phyloP scores from a whole-genome alignment of 2,797 vertebrate species.

The Eremophila alpestris region DNA sequence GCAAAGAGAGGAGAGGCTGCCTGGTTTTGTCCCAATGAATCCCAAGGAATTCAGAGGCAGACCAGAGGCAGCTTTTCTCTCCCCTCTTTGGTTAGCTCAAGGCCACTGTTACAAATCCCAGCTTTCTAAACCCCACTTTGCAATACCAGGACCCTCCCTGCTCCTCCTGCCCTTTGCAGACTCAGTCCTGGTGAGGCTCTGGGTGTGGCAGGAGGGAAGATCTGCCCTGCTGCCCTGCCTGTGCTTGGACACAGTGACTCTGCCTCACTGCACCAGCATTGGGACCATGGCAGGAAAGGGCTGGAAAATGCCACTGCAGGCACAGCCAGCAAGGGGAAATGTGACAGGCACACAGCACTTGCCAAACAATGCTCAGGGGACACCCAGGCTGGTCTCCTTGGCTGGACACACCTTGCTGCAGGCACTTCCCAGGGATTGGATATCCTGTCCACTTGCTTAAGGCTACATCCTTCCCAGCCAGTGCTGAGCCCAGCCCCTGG shows the following conservation, averaged over 20 bases:
- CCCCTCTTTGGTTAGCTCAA: neutral
- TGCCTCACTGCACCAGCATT: neutral
- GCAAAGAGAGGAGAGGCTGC: neutral
- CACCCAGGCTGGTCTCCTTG: neutral
- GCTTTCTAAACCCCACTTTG: neutral
- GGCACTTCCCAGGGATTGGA: neutral
- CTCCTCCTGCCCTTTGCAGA: neutral
- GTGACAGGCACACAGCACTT: neutral
- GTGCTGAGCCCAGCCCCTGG: neutral
- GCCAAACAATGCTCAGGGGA: constrained; percentile 50
- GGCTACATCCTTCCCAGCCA: neutral
- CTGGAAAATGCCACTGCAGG: constrained; percentile 54
- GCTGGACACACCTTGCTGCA: constrained; percentile 29
- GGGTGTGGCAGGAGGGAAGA: constrained; percentile 3
- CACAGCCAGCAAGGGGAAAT: neutral
- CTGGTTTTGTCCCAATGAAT: rapidly evolving
- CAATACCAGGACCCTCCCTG: neutral
- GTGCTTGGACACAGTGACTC: neutral
- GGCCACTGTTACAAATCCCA: neutral
- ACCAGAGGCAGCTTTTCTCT: neutral
- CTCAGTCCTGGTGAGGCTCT: rapidly evolving
- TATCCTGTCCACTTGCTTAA: neutral
- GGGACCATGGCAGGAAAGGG: constrained; percentile 52
- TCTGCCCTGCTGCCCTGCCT: neutral
- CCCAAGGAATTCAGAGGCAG: neutral